Conservation (phyloP, 2,113 vertebrate genomes). For the Chunga burmeisteri region DNA sequence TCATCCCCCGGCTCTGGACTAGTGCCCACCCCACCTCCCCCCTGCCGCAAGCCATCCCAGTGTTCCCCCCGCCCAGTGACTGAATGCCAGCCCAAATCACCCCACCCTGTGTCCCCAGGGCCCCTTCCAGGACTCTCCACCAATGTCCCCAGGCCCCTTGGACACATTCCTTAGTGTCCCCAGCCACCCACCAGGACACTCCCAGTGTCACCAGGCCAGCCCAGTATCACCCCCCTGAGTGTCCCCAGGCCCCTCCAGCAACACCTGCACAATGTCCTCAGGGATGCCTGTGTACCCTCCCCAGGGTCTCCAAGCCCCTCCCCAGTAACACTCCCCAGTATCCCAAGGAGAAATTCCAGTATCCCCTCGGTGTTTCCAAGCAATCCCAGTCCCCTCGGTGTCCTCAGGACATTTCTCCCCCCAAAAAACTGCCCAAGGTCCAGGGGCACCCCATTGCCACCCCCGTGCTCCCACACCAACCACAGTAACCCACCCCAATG, state of each 20-base stretch:
- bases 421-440: background rate
- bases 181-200: background rate
- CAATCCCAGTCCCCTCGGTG: background rate
- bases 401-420: background rate
- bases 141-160: accelerated
- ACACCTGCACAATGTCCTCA: background rate
- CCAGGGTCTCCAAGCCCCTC: background rate
- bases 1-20: background rate
- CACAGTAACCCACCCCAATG: accelerated
- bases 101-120: no score
- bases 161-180: no score
- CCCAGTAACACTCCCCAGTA: background rate
- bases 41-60: no score
- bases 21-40: no score
- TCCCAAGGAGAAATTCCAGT: background rate
- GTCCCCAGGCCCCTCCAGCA: background rate
- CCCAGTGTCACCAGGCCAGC: background rate
- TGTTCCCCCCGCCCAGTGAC: no score
- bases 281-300: accelerated
- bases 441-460: background rate
- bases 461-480: background rate
- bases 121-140: background rate
- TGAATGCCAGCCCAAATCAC: background rate
- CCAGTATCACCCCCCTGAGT: accelerated
- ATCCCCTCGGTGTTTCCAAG: background rate